Evolutionary conservation across 2,888 invertebrate species (phyloP).

Genomic region (Drosophila anomelani): DNA sequence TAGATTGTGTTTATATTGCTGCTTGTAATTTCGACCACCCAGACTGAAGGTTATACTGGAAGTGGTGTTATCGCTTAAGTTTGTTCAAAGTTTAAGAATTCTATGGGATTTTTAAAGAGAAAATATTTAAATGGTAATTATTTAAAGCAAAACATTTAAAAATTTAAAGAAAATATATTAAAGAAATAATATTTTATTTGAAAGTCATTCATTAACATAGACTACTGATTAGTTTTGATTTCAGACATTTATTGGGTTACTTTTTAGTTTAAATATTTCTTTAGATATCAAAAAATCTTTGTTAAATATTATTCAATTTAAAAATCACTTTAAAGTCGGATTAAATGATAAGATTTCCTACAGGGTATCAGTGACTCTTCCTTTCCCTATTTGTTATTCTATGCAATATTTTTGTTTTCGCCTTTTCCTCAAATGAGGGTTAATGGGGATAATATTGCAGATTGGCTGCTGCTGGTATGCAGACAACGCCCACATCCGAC

Average conservation of each 20-base stretch:
- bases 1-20: conserved; percentile 49
- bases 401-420: conserved; percentile 7
- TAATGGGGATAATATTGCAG: conserved; percentile 38
- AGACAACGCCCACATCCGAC: conserved; percentile 38
- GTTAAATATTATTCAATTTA: background rate
- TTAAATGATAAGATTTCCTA: background rate
- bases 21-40: conserved; percentile 23
- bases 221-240: background rate
- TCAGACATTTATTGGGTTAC: no score
- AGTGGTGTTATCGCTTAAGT: background rate
- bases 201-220: no score
- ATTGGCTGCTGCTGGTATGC: conserved; percentile 25
- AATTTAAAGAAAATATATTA: background rate
- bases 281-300: background rate
- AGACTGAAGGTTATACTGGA: background rate
- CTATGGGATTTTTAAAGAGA: background rate
- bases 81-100: background rate
- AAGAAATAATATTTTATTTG: background rate
- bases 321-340: background rate
- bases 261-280: background rate
- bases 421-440: conserved; percentile 7
- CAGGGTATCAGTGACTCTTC: conserved; percentile 10
- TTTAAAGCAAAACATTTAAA: no score
- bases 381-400: background rate
- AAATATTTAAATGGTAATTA: background rate